Conservation (phyloP, 2,113 vertebrate genomes). For the Andinoacara biseriatus region DNA sequence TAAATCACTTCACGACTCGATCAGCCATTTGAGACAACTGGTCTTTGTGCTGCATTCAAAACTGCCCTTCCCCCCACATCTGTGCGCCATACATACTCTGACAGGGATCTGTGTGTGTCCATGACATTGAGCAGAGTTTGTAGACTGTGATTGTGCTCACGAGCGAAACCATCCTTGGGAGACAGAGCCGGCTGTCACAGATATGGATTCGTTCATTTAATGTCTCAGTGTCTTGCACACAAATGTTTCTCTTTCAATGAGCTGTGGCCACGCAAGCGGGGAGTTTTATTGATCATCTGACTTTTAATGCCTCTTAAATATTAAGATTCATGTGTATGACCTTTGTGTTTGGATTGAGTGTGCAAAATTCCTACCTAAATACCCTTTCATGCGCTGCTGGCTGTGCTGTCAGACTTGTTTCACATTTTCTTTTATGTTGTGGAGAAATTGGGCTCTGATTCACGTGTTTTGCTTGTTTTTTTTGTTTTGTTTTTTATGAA, state of each 20-base stretch:
- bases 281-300: constrained; percentile 69
- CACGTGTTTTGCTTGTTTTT: not conserved
- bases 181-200: constrained; percentile 46
- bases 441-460: constrained; percentile 6
- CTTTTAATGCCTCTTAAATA: constrained; percentile 73
- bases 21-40: not conserved
- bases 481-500: not conserved
- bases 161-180: constrained; percentile 48
- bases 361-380: constrained; percentile 45
- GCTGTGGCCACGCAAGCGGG: constrained; percentile 28
- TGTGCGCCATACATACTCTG: not conserved
- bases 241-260: constrained; percentile 67
- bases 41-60: constrained; percentile 7
- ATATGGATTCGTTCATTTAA: constrained; percentile 62
- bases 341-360: constrained; percentile 64
- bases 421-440: constrained; percentile 10
- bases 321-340: constrained; percentile 72
- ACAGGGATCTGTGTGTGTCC: constrained; percentile 50
- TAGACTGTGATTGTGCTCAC: constrained; percentile 40
- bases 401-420: constrained; percentile 22
- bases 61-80: constrained; percentile 29
- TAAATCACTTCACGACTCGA: not conserved
- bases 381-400: constrained; percentile 7
- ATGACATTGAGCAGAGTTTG: constrained; percentile 52
- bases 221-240: constrained; percentile 24